Percentiles rank a stretch among this genome's conserved stretches.
phyloP scores from a whole-genome alignment of 2,888 invertebrate species.

The Eucera pruinosa region DNA sequence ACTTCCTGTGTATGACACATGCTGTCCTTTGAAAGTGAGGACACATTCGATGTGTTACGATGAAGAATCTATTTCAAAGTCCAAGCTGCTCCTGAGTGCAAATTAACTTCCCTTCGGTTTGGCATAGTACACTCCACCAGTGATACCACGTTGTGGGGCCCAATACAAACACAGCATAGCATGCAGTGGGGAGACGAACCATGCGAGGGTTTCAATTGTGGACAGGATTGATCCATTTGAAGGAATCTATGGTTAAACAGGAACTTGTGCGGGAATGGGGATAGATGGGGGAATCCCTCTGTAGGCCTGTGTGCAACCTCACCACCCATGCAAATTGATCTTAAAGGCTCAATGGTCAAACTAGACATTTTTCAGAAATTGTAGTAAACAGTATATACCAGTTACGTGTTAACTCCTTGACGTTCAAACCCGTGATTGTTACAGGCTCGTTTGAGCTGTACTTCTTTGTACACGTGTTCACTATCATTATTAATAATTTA shows the following conservation, averaged over 20 bases:
- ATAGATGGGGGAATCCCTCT: slow-evolving; percentile 13
- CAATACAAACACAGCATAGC: not conserved
- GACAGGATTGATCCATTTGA: slow-evolving; percentile 26
- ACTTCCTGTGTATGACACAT: slow-evolving; percentile 19
- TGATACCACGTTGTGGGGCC: not conserved
- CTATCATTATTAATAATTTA: too few relatives aligned
- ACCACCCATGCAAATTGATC: not conserved
- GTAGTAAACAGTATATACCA: too few relatives aligned
- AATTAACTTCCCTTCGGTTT: slow-evolving; percentile 8
- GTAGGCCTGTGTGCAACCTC: not conserved
- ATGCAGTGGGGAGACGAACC: not conserved
- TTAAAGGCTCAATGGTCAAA: too few relatives aligned
- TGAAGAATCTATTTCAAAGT: slow-evolving; percentile 31
- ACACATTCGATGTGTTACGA: slow-evolving; percentile 14
- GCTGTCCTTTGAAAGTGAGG: slow-evolving; percentile 6
- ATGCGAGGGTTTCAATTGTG: slow-evolving; percentile 6
- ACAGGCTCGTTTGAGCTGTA: too few relatives aligned
- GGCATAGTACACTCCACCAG: not conserved
- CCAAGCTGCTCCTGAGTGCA: slow-evolving; percentile 1
- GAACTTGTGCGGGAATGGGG: slow-evolving; percentile 21
- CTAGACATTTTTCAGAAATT: not conserved
- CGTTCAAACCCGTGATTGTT: too few relatives aligned
- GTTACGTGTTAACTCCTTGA: too few relatives aligned
- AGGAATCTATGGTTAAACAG: slow-evolving; percentile 27
- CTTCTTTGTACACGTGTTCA: too few relatives aligned